Base-by-base conservation (phyloP, 2,797 vertebrate genomes). In the Pangasius larnaudii region DNA sequence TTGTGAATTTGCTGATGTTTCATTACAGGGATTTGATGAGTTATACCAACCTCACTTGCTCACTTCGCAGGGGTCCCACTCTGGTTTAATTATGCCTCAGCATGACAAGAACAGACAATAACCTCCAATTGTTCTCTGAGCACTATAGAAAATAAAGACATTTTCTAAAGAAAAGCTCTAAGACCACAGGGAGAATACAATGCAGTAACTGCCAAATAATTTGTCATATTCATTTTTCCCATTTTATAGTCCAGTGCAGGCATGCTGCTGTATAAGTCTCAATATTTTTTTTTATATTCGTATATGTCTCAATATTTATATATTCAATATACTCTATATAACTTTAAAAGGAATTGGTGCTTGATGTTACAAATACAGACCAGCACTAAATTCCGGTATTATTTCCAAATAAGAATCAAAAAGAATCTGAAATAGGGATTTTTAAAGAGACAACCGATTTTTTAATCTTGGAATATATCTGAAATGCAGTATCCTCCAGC, bases 41-140 rank as follows among this genome's bases (percentile, higher is more conserved):
- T 63, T 53, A 58, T 36, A 33, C 56, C 78, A 81, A 14, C 30
- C 36, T 39, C 53, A 39, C 51, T 80, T 80, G 46, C 49, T 78
- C 49, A 53, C 49, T 30, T 78, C 4, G 22, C 56, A 81, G 78
- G 78, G 78, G 53, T 59, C 56, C 75, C 67, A 74, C 30, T 59
- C 69, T 36, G 36, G 27, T 36, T n/a, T 63, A 46, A 61, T 75
- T 74, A 58, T 27, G 39, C 39, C 63, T 63, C 85, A 65, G 85
- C n/a, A 36, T 46, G 67, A 49, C 46, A 78, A 49, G 58, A 65
- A 51, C 39, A 49, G 46, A 72, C 65, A 49, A 83, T 82, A 81
- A 74, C 59, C 84, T 80, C 49, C 80, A 53, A 74, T 82, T 81
- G 46, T 74, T 53, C 71, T 83, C 72, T 42, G 33, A 39, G 39